These are phyloP conservation scores for Labrus mixtus DNA, from an alignment of 2,113 vertebrate species.

Conservation along the genomic window DNA sequence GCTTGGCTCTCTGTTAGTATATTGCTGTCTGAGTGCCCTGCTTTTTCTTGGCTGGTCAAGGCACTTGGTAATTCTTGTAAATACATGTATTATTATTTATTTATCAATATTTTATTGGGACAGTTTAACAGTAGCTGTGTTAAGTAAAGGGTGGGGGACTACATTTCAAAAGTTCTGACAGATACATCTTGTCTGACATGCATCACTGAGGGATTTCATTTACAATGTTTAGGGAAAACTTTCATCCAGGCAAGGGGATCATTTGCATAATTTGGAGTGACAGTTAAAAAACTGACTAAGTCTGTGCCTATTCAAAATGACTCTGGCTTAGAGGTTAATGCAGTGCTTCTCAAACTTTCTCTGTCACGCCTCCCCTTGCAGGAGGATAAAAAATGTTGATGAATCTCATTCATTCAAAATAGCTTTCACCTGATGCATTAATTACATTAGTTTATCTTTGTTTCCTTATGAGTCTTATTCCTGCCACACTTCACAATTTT, in stretches of 20 bases:
- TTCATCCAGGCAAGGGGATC: slow-evolving; percentile 16
- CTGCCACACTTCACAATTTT: neutral
- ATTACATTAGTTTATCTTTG: slow-evolving; percentile 8
- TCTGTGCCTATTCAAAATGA: neutral
- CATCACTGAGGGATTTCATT: neutral
- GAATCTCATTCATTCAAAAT: neutral
- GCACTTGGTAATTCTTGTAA: neutral
- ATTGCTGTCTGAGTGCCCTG: neutral
- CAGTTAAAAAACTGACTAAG: slow-evolving; percentile 33
- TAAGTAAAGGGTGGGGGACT: too few relatives aligned
- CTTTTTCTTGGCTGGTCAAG: neutral
- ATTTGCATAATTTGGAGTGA: slow-evolving; percentile 39
- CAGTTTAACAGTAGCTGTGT: too few relatives aligned
- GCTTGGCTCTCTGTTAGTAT: neutral
- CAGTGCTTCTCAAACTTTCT: too few relatives aligned
- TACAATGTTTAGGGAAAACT: slow-evolving; percentile 19
- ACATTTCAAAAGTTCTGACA: too few relatives aligned
- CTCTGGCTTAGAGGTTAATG: slow-evolving; percentile 16
- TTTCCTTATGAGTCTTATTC: slow-evolving; percentile 1
- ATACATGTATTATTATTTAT: too few relatives aligned
- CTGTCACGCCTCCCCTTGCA: too few relatives aligned
- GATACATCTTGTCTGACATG: neutral
- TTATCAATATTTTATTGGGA: too few relatives aligned
- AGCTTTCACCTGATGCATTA: slow-evolving; percentile 37
- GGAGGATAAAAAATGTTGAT: too few relatives aligned